Conservation (phyloP, 2,113 vertebrate species). For the Boleophthalmus pectinirostris region DNA sequence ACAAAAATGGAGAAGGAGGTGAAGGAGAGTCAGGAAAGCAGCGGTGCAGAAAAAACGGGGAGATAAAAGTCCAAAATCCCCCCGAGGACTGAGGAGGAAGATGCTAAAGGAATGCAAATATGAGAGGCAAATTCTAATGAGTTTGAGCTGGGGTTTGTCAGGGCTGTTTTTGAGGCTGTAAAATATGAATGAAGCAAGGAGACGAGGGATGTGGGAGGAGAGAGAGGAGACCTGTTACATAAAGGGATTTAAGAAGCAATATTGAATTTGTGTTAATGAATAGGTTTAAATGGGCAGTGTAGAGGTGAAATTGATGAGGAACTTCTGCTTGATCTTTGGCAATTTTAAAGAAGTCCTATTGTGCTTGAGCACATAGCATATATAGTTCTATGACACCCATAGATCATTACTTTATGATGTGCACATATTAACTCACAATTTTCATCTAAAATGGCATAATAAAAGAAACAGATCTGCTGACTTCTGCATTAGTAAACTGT, state of each 20-base stretch:
- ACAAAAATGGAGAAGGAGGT: slow-evolving; percentile 36
- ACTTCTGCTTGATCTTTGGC: too few relatives aligned
- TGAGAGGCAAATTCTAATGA: slow-evolving; percentile 34
- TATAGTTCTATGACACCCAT: too few relatives aligned
- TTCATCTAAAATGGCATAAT: too few relatives aligned
- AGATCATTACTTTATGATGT: too few relatives aligned
- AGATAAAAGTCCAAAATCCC: slow-evolving; percentile 54
- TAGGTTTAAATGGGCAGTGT: too few relatives aligned
- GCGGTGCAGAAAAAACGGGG: slow-evolving; percentile 16
- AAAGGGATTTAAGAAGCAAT: background rate
- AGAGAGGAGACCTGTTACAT: slow-evolving; percentile 34
- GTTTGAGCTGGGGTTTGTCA: slow-evolving; percentile 27
- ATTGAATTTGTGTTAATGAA: too few relatives aligned
- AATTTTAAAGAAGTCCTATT: too few relatives aligned
- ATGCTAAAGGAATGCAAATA: slow-evolving; percentile 62
- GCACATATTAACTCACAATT: too few relatives aligned
- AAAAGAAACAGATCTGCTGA: too few relatives aligned
- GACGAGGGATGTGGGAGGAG: slow-evolving; percentile 59
- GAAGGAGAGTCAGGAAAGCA: slow-evolving; percentile 48
- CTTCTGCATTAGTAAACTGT: too few relatives aligned
- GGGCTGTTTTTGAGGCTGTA: slow-evolving; percentile 44
- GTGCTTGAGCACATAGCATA: too few relatives aligned
- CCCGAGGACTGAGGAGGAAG: slow-evolving; percentile 24
- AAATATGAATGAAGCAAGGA: slow-evolving; percentile 66
- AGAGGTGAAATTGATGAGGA: too few relatives aligned